phyloP scores from a whole-genome alignment of 2,113 vertebrate species.

The Natator depressus region DNA sequence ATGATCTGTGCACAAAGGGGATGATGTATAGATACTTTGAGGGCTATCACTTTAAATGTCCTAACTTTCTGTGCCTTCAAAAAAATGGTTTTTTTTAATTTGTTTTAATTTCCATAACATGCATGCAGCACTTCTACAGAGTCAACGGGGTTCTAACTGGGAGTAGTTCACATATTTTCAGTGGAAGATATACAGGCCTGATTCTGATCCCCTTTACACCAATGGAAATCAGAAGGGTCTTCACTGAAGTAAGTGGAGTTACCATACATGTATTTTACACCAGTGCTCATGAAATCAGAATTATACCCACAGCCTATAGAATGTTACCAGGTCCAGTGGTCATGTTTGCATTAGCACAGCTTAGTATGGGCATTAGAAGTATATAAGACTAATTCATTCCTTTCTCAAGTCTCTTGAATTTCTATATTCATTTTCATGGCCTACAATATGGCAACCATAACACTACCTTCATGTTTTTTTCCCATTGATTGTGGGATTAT shows the following conservation, averaged over 20 bases:
- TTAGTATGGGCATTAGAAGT: not conserved
- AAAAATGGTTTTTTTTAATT: not conserved
- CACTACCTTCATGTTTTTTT: not conserved
- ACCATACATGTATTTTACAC: not conserved
- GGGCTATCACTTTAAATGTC: not conserved
- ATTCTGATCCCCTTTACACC: not conserved
- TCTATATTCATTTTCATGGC: not conserved
- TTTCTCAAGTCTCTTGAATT: not conserved
- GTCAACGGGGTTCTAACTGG: accelerated
- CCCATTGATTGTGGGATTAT: not conserved
- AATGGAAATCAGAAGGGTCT: not conserved
- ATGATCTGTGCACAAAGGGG: not conserved
- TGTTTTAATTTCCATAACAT: not conserved
- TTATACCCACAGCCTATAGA: not conserved
- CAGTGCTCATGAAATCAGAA: not conserved
- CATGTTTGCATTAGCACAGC: not conserved
- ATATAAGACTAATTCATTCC: not conserved
- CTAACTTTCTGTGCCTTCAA: not conserved
- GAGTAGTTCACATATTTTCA: not conserved
- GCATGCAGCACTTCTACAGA: not conserved
- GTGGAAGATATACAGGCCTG: not conserved
- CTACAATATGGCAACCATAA: not conserved
- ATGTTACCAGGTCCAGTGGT: not conserved
- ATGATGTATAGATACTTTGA: not conserved
- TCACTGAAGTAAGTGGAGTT: not conserved